Percentiles rank a stretch among this genome's conserved stretches.
These are phyloP conservation scores for Nymphalis polychloros DNA, from an alignment of 2,888 invertebrate species.

Conservation along the genomic window DNA sequence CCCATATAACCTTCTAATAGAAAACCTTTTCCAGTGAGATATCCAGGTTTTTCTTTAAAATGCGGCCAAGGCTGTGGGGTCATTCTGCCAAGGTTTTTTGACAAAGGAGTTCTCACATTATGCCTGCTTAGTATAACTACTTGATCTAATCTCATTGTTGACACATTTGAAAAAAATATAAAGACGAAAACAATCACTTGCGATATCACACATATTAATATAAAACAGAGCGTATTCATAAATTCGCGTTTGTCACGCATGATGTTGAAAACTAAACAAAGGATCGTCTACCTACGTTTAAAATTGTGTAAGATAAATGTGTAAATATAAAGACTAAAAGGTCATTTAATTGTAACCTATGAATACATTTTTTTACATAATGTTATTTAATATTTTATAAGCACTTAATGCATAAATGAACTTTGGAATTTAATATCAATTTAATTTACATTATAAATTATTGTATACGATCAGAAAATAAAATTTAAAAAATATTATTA, in stretches of 20 bases:
- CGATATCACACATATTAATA: conserved; percentile 26
- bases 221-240: conserved; percentile 24
- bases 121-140: conserved; percentile 65
- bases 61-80: conserved; percentile 61
- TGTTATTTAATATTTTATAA: too few species aligned
- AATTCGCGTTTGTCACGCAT: conserved; percentile 28
- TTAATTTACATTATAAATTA: too few species aligned
- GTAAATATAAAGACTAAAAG: conserved; percentile 17
- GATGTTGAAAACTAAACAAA: conserved; percentile 15
- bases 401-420: neutral
- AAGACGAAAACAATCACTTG: conserved; percentile 27
- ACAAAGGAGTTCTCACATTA: conserved; percentile 64
- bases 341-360: conserved; percentile 31
- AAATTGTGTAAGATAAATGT: conserved; percentile 14
- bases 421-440: too few species aligned
- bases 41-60: conserved; percentile 60
- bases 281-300: conserved; percentile 13
- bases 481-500: too few species aligned
- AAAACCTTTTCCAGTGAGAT: conserved; percentile 61
- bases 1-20: conserved; percentile 66
- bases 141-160: conserved; percentile 48
- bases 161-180: conserved; percentile 27
- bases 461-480: too few species aligned
- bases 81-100: conserved; percentile 51
- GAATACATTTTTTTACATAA: neutral